Conservation (phyloP, 2,113 vertebrate genomes). For the Pseudopipra pipra region DNA sequence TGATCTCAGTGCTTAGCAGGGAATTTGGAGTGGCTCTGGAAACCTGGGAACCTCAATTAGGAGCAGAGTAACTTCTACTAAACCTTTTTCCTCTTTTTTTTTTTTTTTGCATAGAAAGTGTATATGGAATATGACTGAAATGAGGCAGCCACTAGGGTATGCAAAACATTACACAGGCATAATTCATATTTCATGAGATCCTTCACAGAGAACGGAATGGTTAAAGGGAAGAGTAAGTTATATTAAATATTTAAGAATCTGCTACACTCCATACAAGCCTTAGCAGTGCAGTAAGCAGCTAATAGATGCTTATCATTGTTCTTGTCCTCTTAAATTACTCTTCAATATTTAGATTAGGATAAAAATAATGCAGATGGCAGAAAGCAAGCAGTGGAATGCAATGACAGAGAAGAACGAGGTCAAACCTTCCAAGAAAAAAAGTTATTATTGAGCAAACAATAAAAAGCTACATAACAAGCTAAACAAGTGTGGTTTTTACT, state of each 20-base stretch:
- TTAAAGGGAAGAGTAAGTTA: background rate
- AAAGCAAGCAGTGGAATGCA: background rate
- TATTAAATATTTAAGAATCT: slow-evolving; percentile 32
- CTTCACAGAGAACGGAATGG: background rate
- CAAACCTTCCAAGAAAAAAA: background rate
- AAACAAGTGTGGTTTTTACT: background rate
- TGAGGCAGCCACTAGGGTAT: background rate
- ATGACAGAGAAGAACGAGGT: background rate
- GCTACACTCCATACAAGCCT: background rate
- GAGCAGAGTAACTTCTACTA: background rate
- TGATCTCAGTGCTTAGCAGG: background rate
- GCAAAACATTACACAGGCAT: background rate
- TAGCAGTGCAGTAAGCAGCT: background rate
- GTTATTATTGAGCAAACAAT: background rate
- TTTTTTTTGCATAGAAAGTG: background rate
- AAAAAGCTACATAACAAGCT: background rate
- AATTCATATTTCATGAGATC: slow-evolving; percentile 33
- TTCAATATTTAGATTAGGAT: background rate
- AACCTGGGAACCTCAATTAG: background rate
- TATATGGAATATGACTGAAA: background rate
- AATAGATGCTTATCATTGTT: background rate
- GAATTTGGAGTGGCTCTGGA: background rate
- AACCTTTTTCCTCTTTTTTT: background rate
- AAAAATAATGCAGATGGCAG: background rate
- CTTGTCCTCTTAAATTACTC: background rate